Base-by-base conservation (phyloP, 2,797 vertebrate genomes). In the Smutsia temminckii region DNA sequence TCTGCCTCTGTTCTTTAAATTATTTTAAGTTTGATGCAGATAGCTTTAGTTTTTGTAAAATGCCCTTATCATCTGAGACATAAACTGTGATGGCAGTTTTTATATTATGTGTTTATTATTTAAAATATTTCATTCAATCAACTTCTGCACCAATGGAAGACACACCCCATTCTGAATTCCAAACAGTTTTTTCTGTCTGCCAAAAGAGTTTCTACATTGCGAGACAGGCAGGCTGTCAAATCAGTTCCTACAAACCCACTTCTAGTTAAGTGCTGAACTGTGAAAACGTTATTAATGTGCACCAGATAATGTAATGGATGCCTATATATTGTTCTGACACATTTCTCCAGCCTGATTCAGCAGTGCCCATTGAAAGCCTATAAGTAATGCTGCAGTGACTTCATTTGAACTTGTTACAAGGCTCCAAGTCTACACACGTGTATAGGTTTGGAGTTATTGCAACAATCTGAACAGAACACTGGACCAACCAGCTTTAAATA, bases 281-380 rank as follows among this genome's bases (percentile, higher is more conserved):
- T n/a, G 86, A 12, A 12, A 90, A 75, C n/a, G 32, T 93, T 34
- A 86, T 51, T 92, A 71, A 49, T 79, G n/a, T n/a, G 13, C 79
- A 85, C 55, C 11, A n/a, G 37, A 90, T 87, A 95, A 46, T 81
- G 25, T 23, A 63, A 75, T 32, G 27, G 23, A 5, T 92, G 61
- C 20, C 63, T 79, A 3, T 83, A 85, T 97, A 89, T 53, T 93
- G 55, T 77, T 91, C 53, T 2, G 20, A 75, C 29, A 12, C 46
- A 63, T 94, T 97, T 37, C 74, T n/a, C n/a, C 74, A 92, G 93
- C 20, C 79, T 80, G 46, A 90, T 40, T 77, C 68, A 95, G 40
- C 92, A 89, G 55, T 77, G 18, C 4, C 89, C 6, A 61, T 23
- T 49, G 69, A 32, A 94, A 40, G n/a, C 57, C 8, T 16, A 68